A percentile compares a stretch with the other conserved stretches of the same genome.
Conservation (phyloP, 2,113 vertebrate species). For the Scopus umbretta region DNA sequence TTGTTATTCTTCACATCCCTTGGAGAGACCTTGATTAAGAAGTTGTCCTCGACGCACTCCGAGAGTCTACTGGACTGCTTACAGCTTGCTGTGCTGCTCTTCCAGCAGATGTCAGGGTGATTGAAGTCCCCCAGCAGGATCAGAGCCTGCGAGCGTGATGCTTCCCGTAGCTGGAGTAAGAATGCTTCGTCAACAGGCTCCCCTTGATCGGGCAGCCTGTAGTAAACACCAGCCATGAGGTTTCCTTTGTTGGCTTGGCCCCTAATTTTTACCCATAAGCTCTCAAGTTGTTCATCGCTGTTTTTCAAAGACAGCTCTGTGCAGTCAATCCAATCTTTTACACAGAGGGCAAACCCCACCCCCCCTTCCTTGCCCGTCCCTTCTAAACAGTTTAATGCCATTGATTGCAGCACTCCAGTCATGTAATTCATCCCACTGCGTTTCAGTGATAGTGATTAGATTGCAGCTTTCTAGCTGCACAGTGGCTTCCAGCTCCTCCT, state of each 20-base stretch:
- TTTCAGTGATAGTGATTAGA: not conserved
- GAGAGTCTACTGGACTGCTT: not conserved
- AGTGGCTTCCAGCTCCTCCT: not conserved
- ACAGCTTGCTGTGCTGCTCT: not conserved
- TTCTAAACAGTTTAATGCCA: not conserved
- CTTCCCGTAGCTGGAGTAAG: not conserved
- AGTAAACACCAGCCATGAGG: not conserved
- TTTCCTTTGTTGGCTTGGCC: not conserved
- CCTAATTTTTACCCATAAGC: not conserved
- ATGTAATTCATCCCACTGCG: not conserved
- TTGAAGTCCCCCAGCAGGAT: not conserved
- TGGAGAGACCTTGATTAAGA: not conserved
- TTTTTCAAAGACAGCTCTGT: not conserved
- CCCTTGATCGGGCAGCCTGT: not conserved
- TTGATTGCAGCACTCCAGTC: not conserved
- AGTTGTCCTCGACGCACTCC: not conserved
- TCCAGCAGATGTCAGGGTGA: not conserved
- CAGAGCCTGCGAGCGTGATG: not conserved
- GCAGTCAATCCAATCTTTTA: too few species aligned
- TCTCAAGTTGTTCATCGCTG: not conserved
- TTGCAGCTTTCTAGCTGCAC: not conserved
- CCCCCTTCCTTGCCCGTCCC: not conserved
- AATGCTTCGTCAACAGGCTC: not conserved
- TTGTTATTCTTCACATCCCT: too few species aligned
- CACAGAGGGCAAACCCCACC: not conserved